Percentiles rank a stretch among this genome's conserved stretches.
Evolutionary conservation across 2,888 invertebrate genomes (phyloP).

Genomic region (Drosophila mayaguana): DNA sequence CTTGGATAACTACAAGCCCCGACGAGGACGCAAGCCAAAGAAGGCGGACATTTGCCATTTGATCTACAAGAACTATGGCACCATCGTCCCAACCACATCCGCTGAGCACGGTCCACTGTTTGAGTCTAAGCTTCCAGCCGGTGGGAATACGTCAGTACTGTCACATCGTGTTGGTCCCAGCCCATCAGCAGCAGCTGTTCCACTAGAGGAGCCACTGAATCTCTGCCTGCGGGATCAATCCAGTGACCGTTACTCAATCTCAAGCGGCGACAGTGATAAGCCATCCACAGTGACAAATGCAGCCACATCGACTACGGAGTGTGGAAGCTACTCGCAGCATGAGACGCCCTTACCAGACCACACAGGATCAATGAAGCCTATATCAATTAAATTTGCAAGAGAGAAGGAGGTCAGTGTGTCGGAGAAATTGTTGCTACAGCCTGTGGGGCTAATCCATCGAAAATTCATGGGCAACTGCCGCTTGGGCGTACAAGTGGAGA

Average conservation of each 20-base stretch:
- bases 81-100: conserved; percentile 88
- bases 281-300: conserved; percentile 66
- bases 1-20: conserved; percentile 93
- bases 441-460: conserved; percentile 92
- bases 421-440: conserved; percentile 89
- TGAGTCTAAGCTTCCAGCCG: conserved; percentile 9
- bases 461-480: conserved; percentile 87
- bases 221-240: conserved; percentile 91
- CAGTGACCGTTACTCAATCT: conserved; percentile 82
- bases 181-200: neutral
- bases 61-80: conserved; percentile 96
- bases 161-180: conserved; percentile 6
- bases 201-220: conserved; percentile 91
- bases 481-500: conserved; percentile 81
- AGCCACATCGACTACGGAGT: conserved; percentile 73
- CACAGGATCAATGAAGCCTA: conserved; percentile 84
- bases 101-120: conserved; percentile 10
- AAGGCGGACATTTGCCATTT: conserved; percentile 96
- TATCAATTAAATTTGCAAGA: conserved; percentile 84
- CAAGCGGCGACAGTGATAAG: conserved; percentile 78
- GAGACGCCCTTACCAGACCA: conserved; percentile 47
- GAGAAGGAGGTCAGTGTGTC: conserved; percentile 31
- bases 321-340: conserved; percentile 50
- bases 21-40: conserved; percentile 94
- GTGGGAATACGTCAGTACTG: neutral